Evolutionary conservation across 2,797 vertebrate genomes (phyloP).

Genomic region (Crocodylus rhombifer): DNA sequence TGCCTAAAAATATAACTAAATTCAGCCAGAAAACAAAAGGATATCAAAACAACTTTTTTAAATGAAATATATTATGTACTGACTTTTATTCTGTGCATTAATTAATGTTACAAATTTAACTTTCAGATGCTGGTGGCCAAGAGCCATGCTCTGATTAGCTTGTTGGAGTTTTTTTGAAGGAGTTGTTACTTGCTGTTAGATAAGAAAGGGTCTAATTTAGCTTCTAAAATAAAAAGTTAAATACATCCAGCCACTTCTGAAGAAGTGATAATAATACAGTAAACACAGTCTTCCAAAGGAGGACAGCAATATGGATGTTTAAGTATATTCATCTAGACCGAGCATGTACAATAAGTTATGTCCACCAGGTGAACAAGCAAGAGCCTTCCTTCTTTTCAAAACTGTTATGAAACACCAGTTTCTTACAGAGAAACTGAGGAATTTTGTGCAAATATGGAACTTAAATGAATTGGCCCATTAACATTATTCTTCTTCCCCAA

Average conservation of each 20-base stretch:
- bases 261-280: not conserved
- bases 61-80: not conserved
- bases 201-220: not conserved
- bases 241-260: slow-evolving; percentile 18
- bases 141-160: not conserved
- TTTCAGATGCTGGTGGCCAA: not conserved
- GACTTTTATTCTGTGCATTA: not conserved
- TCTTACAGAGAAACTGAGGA: not conserved
- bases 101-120: not conserved
- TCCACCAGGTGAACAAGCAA: not conserved
- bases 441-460: not conserved
- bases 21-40: not conserved
- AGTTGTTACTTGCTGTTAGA: not conserved
- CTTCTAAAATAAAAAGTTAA: not conserved
- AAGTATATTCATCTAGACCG: not conserved
- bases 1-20: not conserved
- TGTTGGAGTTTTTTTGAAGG: not conserved
- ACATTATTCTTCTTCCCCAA: not conserved
- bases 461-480: not conserved
- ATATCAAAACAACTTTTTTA: accelerated
- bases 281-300: slow-evolving; percentile 17
- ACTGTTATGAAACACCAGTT: not conserved
- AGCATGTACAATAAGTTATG: not conserved
- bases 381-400: not conserved
- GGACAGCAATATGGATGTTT: not conserved